A percentile compares a stretch with the other conserved stretches of the same genome.
Conservation (phyloP, 2,888 invertebrate species). For the Lamellibrachia satsuma region DNA sequence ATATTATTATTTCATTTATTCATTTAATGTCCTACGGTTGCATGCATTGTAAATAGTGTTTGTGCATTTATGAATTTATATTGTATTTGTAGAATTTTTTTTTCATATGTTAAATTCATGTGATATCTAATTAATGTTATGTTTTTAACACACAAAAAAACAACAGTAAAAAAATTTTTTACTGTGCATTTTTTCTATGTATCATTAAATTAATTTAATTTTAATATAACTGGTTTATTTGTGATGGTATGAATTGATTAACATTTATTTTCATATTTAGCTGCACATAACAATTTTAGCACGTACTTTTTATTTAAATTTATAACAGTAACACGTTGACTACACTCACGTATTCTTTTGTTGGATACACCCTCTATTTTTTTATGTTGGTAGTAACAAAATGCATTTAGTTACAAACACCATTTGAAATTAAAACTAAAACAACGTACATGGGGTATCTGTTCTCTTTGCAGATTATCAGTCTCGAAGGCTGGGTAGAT, state of each 20-base stretch:
- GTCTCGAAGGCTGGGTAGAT: slow-evolving; percentile 99
- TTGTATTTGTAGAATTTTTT: too few relatives aligned
- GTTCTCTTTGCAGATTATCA: slow-evolving; percentile 82
- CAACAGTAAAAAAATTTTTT: not conserved
- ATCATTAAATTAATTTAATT: not conserved
- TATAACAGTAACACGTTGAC: too few relatives aligned
- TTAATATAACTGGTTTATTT: not conserved
- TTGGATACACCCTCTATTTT: not conserved
- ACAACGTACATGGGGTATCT: not conserved
- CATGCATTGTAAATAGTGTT: not conserved
- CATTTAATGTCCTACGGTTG: not conserved
- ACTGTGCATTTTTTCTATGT: not conserved
- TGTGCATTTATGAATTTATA: not conserved
- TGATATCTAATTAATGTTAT: too few relatives aligned
- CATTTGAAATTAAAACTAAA: not conserved
- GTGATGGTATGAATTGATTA: not conserved
- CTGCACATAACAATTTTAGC: not conserved
- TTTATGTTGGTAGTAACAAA: not conserved
- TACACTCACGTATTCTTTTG: not conserved
- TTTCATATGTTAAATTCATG: too few relatives aligned
- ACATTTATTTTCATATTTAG: not conserved
- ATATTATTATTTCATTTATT: not conserved
- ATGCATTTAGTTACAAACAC: not conserved
- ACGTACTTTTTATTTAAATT: not conserved
- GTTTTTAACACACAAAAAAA: too few relatives aligned